Evolutionary conservation across 2,113 vertebrate genomes (phyloP).

Genomic region (Neolamprologus hecqui): DNA sequence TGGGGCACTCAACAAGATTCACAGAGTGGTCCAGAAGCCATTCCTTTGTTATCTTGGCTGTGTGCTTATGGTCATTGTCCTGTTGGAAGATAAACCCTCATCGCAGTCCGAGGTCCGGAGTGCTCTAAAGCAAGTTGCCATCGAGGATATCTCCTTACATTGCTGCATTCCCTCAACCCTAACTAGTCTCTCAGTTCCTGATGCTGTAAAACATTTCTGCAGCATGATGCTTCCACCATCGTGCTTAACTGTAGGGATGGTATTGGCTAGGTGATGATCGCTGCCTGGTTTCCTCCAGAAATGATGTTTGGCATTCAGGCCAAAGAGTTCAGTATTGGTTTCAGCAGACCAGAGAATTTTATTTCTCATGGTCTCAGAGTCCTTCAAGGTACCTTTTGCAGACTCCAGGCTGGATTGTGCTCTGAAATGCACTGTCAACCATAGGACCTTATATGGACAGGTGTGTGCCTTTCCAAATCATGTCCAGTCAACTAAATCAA

Average conservation of each 20-base stretch:
- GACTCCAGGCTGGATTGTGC: not conserved
- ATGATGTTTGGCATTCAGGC: not conserved
- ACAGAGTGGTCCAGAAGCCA: not conserved
- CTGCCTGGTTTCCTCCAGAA: not conserved
- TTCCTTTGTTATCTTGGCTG: not conserved
- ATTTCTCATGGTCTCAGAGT: not conserved
- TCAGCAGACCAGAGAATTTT: not conserved
- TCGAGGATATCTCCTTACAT: not conserved
- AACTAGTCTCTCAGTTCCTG: not conserved
- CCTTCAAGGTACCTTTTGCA: not conserved
- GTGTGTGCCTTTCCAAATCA: not conserved
- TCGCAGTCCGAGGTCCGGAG: not conserved
- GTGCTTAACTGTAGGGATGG: rapidly evolving
- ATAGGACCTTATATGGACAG: not conserved
- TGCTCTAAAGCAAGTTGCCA: not conserved
- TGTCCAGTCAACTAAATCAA: not conserved
- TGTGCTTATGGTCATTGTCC: not conserved
- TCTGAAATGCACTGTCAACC: not conserved
- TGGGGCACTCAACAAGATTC: not conserved
- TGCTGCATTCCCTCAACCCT: not conserved
- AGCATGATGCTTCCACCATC: not conserved
- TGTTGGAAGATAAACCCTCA: not conserved
- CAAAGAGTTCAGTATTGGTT: not conserved
- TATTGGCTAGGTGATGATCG: not conserved
- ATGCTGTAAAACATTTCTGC: not conserved